Evolutionary conservation across 2,797 vertebrate species (phyloP).

Genomic region (Pseudochromis fuscus): DNA sequence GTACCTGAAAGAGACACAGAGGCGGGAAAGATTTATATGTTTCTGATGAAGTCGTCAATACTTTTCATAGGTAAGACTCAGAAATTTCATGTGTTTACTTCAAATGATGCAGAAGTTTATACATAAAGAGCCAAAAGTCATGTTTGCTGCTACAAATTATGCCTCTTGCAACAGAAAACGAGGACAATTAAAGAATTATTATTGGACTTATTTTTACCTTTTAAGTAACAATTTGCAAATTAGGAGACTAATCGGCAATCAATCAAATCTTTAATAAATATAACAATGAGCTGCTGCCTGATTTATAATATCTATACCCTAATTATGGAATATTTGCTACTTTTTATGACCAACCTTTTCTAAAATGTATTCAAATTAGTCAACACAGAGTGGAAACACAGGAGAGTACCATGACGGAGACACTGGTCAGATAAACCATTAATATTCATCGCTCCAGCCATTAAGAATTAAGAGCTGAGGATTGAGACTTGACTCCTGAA

Average conservation of each 20-base stretch:
- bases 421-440: slow-evolving; percentile 62
- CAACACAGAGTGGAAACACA: slow-evolving; percentile 57
- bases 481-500: slow-evolving; percentile 78
- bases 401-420: slow-evolving; percentile 53
- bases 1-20: slow-evolving; percentile 39
- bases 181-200: neutral
- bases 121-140: neutral
- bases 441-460: slow-evolving; percentile 73
- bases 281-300: neutral
- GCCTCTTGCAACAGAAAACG: neutral
- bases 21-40: slow-evolving; percentile 39
- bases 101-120: neutral
- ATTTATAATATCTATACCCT: neutral
- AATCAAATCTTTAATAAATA: neutral
- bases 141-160: neutral
- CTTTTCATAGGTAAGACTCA: slow-evolving; percentile 29
- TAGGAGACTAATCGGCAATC: no score
- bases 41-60: slow-evolving; percentile 21
- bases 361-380: slow-evolving; percentile 48
- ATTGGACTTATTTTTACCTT: no score
- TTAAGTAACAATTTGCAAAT: no score
- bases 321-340: neutral
- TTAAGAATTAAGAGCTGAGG: slow-evolving; percentile 79
- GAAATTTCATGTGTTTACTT: slow-evolving; percentile 35
- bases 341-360: slow-evolving; percentile 8